Evolutionary conservation across 2,888 invertebrate species (phyloP), one percentile per base, ranked within the genome.

Genomic region (Pollenia amentaria): DNA sequence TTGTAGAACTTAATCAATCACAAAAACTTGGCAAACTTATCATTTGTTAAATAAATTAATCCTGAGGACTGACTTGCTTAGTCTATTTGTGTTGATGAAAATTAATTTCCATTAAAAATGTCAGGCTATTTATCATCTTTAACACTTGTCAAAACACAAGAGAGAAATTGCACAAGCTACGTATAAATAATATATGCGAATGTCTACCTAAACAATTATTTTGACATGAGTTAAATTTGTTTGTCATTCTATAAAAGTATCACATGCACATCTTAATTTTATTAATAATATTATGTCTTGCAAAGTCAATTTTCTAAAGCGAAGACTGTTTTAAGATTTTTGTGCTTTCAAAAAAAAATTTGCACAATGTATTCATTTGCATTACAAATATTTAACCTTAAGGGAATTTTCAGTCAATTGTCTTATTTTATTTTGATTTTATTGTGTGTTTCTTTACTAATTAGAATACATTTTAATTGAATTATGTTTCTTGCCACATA

Each of bases 361-460:
- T 73, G 16, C 60, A 60, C 12, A 38, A 60, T 73, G 11, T 46
- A 72, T 64, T 79, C 70, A 70, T 70, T 70, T 70, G 51, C n/a
- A 64, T 79, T 67, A 60, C 42, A 11, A 80, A 80, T 55, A 44
- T 53, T 78, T 16, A 42, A 44, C 55, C 29, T 80, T 72, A 64
- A 62, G 72, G 72, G 48, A 72, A 40, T 80, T 38, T 53, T 57
- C 38, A 80, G 64, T 62, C 72, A 72, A 72, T 80, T 46, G 44
- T 44, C 70, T 70, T 64, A 70, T 62, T 70, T 57, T 55, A 16
- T 57, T 57, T 29, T 73, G 72, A 70, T 44, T 38, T n/a, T 57
- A 29, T 46, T 9, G 29, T 29, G 29, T 62, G 9, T 62, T 38
- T 60, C 10, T 62, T 0, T 16, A 10, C 0, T 9, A 29, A 14